Base-by-base conservation (phyloP, 1,140 invertebrate genomes). In the Eupristina koningsbergeri region DNA sequence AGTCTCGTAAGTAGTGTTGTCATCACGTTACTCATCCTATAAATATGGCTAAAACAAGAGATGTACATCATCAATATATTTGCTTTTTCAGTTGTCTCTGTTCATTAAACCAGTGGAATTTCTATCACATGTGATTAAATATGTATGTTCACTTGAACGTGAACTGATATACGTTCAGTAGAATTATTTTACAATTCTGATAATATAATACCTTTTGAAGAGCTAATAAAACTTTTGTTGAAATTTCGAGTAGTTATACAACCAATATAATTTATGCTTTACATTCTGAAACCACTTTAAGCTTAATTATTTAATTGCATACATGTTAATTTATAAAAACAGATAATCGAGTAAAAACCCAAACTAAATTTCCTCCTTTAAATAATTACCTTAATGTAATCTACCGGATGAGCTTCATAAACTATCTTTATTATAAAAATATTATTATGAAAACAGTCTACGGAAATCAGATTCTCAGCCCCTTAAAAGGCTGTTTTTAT, bases 41-140 rank as follows among this genome's bases (percentile, higher is more conserved):
- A 63, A 50, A 64, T 81, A 75, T 75, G 36, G 29, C 47, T 75
- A 41, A 81, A 81, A 81, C 39, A 45, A 50, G 71, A 81, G 80
- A 75, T 34, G 36, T 7, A 34, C 29, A 63, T 74, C 19, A 73
- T 73, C 22, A 74, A 74, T 81, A 63, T 34, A 81, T 81, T 81
- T 75, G 71, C 71, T 74, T 74, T 75, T 53, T 63, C 39, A 19
- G 69, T 61, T 31, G 2, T 63, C 67, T 31, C 50, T 63, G 36
- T 67, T 81, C 36, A 63, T 81, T 81, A 81, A 69, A 53, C 47
- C 8, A 34, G 22, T 63, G 47, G 34, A 53, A 80, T 80, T 71
- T 36, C 31, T 31, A 71, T 71, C 29, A 34, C n/a, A 8, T 26
- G n/a, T 45, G 3, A 63, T 69, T 64, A 69, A 79, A 79, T 45